Evolutionary conservation across 53 echinoderm and acorn worm genomes (phyloP).

Genomic region (Holothuria scabra): DNA sequence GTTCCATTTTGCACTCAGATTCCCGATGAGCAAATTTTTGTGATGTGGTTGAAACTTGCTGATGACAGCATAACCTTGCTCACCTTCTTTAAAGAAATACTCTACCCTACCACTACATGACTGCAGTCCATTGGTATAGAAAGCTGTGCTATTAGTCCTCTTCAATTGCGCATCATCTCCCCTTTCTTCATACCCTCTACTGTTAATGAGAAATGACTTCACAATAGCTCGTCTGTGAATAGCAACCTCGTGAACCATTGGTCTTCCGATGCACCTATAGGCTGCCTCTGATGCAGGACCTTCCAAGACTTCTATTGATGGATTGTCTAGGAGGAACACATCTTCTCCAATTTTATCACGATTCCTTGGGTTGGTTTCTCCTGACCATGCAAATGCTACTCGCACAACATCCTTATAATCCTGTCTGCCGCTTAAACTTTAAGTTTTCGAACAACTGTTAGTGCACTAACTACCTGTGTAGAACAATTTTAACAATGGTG

Average conservation of each 20-base stretch:
- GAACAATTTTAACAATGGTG: background rate
- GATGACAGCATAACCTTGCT: background rate
- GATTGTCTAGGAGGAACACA: background rate
- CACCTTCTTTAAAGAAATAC: constrained; percentile 11
- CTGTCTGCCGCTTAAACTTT: no score
- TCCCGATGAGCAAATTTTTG: background rate
- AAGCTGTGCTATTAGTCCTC: constrained; percentile 4
- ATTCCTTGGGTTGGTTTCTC: no score
- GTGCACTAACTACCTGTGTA: constrained; percentile 11
- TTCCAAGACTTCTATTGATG: constrained; percentile 12
- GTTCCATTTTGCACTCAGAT: constrained; percentile 20
- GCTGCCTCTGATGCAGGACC: no score
- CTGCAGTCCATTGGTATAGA: background rate
- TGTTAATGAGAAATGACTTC: background rate
- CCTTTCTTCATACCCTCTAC: constrained; percentile 15
- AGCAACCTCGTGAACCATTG: constrained; percentile 3
- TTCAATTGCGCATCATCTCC: background rate
- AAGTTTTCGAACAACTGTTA: no score
- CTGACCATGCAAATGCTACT: no score
- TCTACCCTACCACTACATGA: background rate
- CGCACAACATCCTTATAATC: no score
- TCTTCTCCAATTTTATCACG: background rate
- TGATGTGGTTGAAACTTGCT: background rate
- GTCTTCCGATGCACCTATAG: constrained; percentile 2
- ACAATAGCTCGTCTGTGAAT: background rate